Evolutionary conservation across 2,113 vertebrate species (phyloP), one percentile per base, ranked within the genome.

Genomic region (Pithys albifrons): DNA sequence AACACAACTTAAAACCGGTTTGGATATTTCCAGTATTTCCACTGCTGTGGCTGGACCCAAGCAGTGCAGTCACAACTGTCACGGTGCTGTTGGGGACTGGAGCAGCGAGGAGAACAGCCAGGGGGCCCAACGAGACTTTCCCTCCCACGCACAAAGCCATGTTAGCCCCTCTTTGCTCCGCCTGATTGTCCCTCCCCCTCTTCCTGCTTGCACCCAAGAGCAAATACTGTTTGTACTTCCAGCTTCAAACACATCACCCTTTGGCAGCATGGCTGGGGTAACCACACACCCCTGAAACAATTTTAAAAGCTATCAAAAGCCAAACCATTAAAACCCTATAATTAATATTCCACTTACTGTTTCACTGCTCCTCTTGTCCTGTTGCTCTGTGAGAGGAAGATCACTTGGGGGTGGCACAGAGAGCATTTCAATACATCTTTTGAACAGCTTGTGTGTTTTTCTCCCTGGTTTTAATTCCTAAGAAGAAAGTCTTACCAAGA

Each of bases 61-160:
- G 59, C 35, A 74, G 23, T 2, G 1, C 37, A 52, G 43, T 3
- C 7, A 7, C 39, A 39, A 67, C 7, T 88, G 61, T 46, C 64
- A 4, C n/a, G 35, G 48, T 0, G 0, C 48, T 69, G 59, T 33
- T 62, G 9, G 5, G 61, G 27, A 45, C 33, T 24, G 35, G 6
- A 14, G 6, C 73, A 51, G 19, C 1, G 12, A 57, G 9, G 27
- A 57, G 11, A 88, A 19, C 48, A 52, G 17, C 7, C 10, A 7
- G 0, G 11, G 15, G 46, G 22, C 49, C 6, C 10, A 59, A 25
- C 0, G 52, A n/a, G 78, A 54, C 49, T 6, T 25, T 6, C 37
- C 62, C 54, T 5, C 67, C 67, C 62, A 54, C 28, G 0, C 5
- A 0, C 9, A 27, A 75, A 92, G 15, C 69, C 65, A 0, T 1